phyloP scores from a whole-genome alignment of 1,140 invertebrate genomes.

The Melanaphis sacchari region DNA sequence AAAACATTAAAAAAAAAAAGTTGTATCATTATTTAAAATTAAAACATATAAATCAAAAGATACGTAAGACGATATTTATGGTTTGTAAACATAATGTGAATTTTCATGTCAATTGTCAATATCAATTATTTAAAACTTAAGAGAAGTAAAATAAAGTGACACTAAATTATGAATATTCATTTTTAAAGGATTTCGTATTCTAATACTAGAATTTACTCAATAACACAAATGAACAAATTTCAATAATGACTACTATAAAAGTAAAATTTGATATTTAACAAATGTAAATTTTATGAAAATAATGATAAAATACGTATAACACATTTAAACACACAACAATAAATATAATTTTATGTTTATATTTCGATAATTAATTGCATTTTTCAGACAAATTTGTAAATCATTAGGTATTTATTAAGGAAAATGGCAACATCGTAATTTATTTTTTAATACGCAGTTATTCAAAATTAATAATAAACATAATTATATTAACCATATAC shows the following conservation, averaged over 20 bases:
- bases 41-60: not conserved
- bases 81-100: not conserved
- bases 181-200: not conserved
- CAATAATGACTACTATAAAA: not conserved
- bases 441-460: not conserved
- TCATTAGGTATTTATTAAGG: too few species aligned
- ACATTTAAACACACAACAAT: not conserved
- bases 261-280: not conserved
- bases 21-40: not conserved
- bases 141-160: not conserved
- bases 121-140: constrained; percentile 17
- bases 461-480: constrained; percentile 19
- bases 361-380: not conserved
- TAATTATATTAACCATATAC: not conserved
- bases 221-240: not conserved
- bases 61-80: not conserved
- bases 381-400: not conserved
- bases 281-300: not conserved
- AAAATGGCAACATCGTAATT: not conserved
- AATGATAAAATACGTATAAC: not conserved
- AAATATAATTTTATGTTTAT: not conserved
- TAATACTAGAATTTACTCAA: not conserved
- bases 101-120: not conserved
- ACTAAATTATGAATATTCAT: not conserved
- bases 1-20: not conserved